Evolutionary conservation across 2,888 invertebrate genomes (phyloP), one percentile per base, ranked within the genome.

Genomic region (Heliothis peltigera): DNA sequence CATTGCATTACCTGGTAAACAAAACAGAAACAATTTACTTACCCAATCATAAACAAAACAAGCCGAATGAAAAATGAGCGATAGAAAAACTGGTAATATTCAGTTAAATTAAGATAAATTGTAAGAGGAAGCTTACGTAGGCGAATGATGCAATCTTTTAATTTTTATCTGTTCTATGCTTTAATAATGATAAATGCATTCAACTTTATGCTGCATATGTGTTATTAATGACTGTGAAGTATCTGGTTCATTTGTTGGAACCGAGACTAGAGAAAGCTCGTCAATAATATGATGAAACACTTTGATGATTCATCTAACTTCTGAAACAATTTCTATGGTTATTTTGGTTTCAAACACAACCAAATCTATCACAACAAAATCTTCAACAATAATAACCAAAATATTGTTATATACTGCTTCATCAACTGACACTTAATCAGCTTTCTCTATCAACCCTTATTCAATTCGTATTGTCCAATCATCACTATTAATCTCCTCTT

Each of bases 101-200:
- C 75, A 64, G 63, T 75, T 75, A 57, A 65, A 75, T 64, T 58
- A 67, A 77, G 69, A 82, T 70, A 60, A 69, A 82, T 80, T 65
- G 60, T 52, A 67, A 6, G 15, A 44, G 58, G 60, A 72, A 70
- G 56, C 35, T 39, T 58, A 56, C 49, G 70, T 75, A 46, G 67
- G 66, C 35, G 72, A 42, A 51, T 75, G 75, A 80, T 67, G 65
- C 66, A 80, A 80, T 70, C 52, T 65, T 69, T 47, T 64, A 80
- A 80, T 70, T 75, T 80, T 82, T 70, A 72, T 80, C 60, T 54
- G 49, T 65, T 60, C 49, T 44, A 54, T 12, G 21, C 44, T 56
- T 76, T 80, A 60, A 75, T 82, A 67, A 69, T 75, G 75, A 80
- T 65, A 64, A 70, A 80, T 80, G 62, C 53, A 53, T 68, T 43